Evolutionary conservation across 2,113 vertebrate species (phyloP).

Genomic region (Zosterops hypoxanthus): DNA sequence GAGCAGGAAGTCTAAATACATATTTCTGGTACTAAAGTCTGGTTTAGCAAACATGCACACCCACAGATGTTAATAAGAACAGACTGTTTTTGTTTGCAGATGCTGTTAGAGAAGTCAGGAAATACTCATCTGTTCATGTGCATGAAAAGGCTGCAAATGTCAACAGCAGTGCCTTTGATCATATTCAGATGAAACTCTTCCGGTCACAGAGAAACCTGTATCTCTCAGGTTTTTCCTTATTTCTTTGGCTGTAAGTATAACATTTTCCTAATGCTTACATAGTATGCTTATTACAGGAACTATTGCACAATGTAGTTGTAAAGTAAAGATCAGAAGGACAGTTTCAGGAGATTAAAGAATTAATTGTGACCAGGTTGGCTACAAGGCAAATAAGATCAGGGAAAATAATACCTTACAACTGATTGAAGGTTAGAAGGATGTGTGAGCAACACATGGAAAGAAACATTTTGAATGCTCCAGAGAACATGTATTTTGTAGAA

Average conservation of each 20-base stretch:
- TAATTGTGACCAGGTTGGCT: not conserved
- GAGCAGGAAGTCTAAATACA: not conserved
- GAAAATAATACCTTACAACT: not conserved
- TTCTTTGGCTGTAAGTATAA: slow-evolving; percentile 94
- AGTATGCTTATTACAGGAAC: not conserved
- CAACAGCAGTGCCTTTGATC: slow-evolving; percentile 81
- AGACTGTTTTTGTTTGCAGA: slow-evolving; percentile 73
- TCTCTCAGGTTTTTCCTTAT: slow-evolving; percentile 94
- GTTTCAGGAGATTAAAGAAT: not conserved
- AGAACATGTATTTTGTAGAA: not conserved
- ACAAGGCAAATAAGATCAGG: not conserved
- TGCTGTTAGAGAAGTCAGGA: slow-evolving; percentile 90
- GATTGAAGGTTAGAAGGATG: not conserved
- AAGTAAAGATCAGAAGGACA: not conserved
- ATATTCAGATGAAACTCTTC: slow-evolving; percentile 96
- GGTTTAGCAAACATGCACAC: not conserved
- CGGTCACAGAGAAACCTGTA: slow-evolving; percentile 96
- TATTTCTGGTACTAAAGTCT: not conserved
- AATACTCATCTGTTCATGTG: slow-evolving; percentile 80
- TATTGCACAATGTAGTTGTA: not conserved
- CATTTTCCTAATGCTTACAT: not conserved
- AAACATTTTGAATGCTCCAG: not conserved
- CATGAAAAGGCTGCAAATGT: slow-evolving; percentile 68
- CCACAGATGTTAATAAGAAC: not conserved
- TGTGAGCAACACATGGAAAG: not conserved